Conservation (phyloP, 2,888 invertebrate genomes). For the Cyclophora albipunctata region DNA sequence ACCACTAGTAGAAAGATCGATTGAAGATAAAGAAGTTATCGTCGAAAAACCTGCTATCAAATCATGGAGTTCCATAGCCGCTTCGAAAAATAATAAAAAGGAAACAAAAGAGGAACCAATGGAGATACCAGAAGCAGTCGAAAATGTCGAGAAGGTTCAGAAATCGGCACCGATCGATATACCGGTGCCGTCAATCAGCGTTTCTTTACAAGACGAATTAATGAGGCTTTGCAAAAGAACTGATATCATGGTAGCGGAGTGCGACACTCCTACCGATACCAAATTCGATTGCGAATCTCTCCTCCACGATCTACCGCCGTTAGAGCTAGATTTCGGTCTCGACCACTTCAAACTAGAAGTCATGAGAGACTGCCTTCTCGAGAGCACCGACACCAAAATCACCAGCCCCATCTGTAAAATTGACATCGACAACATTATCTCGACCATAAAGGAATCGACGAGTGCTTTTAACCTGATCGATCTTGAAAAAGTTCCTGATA, state of each 20-base stretch:
- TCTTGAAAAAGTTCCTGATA: conserved; percentile 55
- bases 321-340: conserved; percentile 59
- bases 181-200: conserved; percentile 29
- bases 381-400: conserved; percentile 44
- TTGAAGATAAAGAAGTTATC: conserved; percentile 25
- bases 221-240: conserved; percentile 61
- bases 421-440: conserved; percentile 61
- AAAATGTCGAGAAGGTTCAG: conserved; percentile 13
- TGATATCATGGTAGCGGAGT: conserved; percentile 67
- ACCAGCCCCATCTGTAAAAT: conserved; percentile 66
- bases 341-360: conserved; percentile 65
- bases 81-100: conserved; percentile 43
- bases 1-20: conserved; percentile 36
- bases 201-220: conserved; percentile 59
- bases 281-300: conserved; percentile 63
- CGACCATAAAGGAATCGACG: conserved; percentile 58
- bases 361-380: conserved; percentile 63
- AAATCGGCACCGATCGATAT: conserved; percentile 21
- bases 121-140: conserved; percentile 13
- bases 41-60: conserved; percentile 44
- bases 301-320: conserved; percentile 50
- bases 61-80: conserved; percentile 75
- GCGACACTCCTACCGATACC: conserved; percentile 59
- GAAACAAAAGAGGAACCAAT: conserved; percentile 21
- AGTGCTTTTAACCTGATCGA: conserved; percentile 63